Conservation (phyloP, 53 echinoderm and acorn worm species). For the Hippasteria phrygiana region DNA sequence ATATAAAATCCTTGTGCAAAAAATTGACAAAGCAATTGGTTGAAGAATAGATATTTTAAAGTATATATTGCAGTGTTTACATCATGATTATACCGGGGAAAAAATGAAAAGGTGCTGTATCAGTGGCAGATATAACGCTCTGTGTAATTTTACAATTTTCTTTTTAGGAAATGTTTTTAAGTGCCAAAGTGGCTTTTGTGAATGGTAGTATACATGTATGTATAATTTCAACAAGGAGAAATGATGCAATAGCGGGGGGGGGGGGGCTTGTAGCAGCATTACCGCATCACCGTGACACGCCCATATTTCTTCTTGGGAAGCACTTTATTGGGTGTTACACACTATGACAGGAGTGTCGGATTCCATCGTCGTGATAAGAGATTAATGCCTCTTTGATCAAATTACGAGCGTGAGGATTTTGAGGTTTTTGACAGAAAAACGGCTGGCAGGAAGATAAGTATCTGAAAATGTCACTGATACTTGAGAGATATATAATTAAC, state of each 20-base stretch:
- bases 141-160: neutral
- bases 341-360: neutral
- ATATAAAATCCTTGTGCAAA: neutral
- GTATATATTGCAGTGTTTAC: no score
- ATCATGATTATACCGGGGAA: no score
- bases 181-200: neutral
- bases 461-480: no score
- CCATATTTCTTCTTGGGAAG: neutral
- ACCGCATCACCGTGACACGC: neutral
- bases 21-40: no score
- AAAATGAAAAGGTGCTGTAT: no score
- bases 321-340: neutral
- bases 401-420: constrained; percentile 23
- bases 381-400: constrained; percentile 14
- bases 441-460: no score
- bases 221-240: no score
- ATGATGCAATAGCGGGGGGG: neutral
- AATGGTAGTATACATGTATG: neutral
- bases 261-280: no score
- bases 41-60: no score
- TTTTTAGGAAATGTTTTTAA: neutral
- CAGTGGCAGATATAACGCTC: no score
- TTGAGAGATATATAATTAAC: no score
- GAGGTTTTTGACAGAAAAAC: constrained; percentile 15
- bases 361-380: neutral